These are phyloP conservation scores for Drosophila bunnanda DNA, from an alignment of 2,888 invertebrate species.

Conservation along the genomic window DNA sequence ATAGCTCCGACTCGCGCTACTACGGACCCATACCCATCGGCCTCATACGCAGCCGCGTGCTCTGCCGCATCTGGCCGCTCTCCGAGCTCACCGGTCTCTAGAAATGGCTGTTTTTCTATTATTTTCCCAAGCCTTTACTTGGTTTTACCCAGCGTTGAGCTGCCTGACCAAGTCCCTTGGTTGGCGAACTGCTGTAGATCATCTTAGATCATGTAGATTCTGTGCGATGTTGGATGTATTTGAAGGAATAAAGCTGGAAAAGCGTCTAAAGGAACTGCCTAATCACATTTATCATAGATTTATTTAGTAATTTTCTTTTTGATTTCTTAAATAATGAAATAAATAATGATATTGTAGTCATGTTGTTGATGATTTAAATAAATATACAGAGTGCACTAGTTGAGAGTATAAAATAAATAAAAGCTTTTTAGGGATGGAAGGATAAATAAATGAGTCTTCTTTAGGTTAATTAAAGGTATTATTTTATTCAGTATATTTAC, in stretches of 20 bases:
- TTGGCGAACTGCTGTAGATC: background rate
- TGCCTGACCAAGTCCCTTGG: background rate
- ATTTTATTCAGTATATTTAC: background rate
- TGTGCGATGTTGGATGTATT: slow-evolving; percentile 2
- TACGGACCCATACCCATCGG: slow-evolving; percentile 96
- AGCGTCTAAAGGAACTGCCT: background rate
- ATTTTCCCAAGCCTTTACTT: background rate
- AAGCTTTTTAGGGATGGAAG: no score
- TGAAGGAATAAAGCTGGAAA: slow-evolving; percentile 5
- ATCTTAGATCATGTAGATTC: background rate
- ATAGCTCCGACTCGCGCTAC: slow-evolving; percentile 93
- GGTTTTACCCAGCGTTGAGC: background rate
- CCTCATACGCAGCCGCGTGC: slow-evolving; percentile 91
- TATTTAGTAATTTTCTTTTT: background rate
- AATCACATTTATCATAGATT: background rate
- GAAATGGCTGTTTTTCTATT: background rate
- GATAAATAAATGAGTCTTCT: background rate
- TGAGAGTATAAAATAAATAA: background rate
- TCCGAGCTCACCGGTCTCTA: slow-evolving; percentile 51
- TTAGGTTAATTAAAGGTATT: background rate
- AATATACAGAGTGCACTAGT: background rate
- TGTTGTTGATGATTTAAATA: background rate
- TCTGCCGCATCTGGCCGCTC: slow-evolving; percentile 92
- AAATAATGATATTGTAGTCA: background rate
- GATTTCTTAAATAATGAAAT: background rate